Evolutionary conservation across 2,113 vertebrate species (phyloP).

Genomic region (Morone saxatilis): DNA sequence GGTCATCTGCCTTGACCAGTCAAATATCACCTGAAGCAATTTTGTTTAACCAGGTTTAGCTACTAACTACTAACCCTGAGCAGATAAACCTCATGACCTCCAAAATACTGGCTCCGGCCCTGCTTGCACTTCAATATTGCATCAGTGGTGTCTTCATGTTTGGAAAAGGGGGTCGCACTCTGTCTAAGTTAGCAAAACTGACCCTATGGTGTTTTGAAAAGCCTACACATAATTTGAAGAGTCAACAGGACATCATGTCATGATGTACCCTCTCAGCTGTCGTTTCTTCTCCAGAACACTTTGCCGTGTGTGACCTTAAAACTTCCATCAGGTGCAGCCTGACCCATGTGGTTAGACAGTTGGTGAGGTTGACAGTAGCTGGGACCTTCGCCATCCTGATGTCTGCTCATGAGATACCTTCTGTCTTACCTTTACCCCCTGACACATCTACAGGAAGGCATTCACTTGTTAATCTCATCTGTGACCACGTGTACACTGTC

Average conservation of each 20-base stretch:
- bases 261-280: slow-evolving; percentile 46
- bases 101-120: not conserved
- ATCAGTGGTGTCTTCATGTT: not conserved
- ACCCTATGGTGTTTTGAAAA: slow-evolving; percentile 40
- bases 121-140: not conserved
- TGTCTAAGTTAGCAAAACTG: not conserved
- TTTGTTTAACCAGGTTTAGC: not conserved
- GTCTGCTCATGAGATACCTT: slow-evolving; percentile 46
- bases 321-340: slow-evolving; percentile 55
- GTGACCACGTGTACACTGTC: slow-evolving; percentile 9
- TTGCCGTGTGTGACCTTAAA: slow-evolving; percentile 39
- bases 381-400: slow-evolving; percentile 62
- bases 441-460: slow-evolving; percentile 48
- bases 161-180: not conserved
- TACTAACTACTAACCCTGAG: not conserved
- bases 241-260: slow-evolving; percentile 37
- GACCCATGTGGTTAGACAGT: slow-evolving; percentile 72
- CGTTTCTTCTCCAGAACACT: slow-evolving; percentile 33
- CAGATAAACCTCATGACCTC: not conserved
- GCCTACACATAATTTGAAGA: slow-evolving; percentile 18
- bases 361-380: slow-evolving; percentile 71
- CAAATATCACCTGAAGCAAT: no score
- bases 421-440: slow-evolving; percentile 61
- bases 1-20: no score
- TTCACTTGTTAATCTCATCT: slow-evolving; percentile 44